Conservation (phyloP, 2,113 vertebrate species). For the Lampris megalopsis region DNA sequence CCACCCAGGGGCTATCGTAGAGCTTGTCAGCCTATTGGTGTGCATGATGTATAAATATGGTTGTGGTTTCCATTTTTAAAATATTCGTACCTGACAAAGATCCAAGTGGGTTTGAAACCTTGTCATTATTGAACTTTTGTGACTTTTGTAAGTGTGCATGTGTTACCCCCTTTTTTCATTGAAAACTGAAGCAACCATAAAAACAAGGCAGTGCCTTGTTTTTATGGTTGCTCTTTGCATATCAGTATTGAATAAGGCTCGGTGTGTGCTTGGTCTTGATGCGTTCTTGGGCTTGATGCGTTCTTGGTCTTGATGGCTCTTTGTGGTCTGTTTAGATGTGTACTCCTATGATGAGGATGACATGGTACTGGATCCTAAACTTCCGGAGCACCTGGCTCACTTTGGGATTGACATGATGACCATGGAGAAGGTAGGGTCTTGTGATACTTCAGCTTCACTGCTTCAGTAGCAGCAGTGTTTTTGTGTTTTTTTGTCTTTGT, state of each 20-base stretch:
- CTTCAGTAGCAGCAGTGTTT: not conserved
- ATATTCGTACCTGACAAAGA: too few species aligned
- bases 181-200: too few species aligned
- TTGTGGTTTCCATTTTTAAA: too few species aligned
- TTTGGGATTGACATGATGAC: conserved; percentile 99
- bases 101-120: too few species aligned
- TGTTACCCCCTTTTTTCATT: not conserved
- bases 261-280: too few species aligned
- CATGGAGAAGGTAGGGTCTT: conserved; percentile 92
- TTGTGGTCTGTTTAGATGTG: conserved; percentile 84
- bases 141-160: not conserved
- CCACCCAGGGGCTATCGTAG: too few species aligned
- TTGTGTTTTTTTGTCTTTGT: not conserved
- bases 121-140: too few species aligned
- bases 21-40: too few species aligned
- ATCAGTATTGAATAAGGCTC: too few species aligned
- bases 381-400: conserved; percentile 94
- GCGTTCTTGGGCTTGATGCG: not conserved
- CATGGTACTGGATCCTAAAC: conserved; percentile 96
- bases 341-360: conserved; percentile 98
- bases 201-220: too few species aligned
- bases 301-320: not conserved
- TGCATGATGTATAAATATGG: too few species aligned
- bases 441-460: not conserved
- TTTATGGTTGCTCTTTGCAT: too few species aligned